phyloP scores from a whole-genome alignment of 37 sponge, comb jelly and placozoan genomes.

The Cliona cf. orientalis region DNA sequence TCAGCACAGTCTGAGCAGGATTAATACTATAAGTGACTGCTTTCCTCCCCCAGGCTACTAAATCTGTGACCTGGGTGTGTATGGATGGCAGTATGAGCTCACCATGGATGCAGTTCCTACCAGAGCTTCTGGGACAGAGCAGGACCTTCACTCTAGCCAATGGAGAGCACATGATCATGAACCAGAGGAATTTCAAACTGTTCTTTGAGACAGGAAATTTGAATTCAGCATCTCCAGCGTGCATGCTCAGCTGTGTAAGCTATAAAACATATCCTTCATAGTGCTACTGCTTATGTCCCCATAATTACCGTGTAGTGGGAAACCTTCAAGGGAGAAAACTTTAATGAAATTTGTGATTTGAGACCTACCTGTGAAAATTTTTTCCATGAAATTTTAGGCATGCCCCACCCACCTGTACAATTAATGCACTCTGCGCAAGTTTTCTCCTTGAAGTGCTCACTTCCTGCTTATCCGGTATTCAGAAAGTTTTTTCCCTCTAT shows the following conservation, averaged over 20 bases:
- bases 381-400: no score
- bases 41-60: constrained; percentile 45
- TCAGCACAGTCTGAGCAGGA: no score
- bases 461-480: not conserved
- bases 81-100: constrained; percentile 58
- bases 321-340: no score
- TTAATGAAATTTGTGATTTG: no score
- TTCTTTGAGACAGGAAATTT: constrained; percentile 83
- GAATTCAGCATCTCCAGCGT: constrained; percentile 60
- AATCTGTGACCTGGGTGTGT: constrained; percentile 66
- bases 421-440: not conserved
- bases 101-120: constrained; percentile 48
- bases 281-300: not conserved
- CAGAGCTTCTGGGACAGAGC: constrained; percentile 27
- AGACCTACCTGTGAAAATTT: no score
- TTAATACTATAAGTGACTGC: not conserved
- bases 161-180: constrained; percentile 74
- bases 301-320: no score
- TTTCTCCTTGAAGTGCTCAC: not conserved
- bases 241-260: constrained; percentile 61
- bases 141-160: constrained; percentile 52
- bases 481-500: not conserved
- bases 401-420: no score
- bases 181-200: constrained; percentile 52
- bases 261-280: not conserved